Evolutionary conservation across 35 echinoderm and acorn worm species (phyloP).

Genomic region (Eucidaris tribuloides): DNA sequence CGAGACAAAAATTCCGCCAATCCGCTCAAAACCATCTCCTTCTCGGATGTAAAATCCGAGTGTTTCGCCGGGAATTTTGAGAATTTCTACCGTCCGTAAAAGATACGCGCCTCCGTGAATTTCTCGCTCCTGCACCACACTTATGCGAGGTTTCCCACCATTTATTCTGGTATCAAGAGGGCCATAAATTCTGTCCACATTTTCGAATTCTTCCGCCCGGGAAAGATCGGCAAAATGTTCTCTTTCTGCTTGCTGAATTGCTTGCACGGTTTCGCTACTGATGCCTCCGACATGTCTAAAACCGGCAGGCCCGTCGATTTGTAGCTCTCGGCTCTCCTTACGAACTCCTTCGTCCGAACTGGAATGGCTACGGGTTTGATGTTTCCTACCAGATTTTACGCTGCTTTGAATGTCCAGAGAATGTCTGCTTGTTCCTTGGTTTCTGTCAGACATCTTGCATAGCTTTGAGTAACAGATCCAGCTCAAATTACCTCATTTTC

Average conservation of each 20-base stretch:
- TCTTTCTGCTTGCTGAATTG: conserved; percentile 79
- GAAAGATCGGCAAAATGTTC: conserved; percentile 73
- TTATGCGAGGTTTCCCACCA: conserved; percentile 60
- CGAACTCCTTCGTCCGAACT: conserved; percentile 18
- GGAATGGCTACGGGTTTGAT: conserved; percentile 12
- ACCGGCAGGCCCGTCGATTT: conserved; percentile 64
- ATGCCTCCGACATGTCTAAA: conserved; percentile 86
- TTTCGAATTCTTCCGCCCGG: conserved; percentile 43
- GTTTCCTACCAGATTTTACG: neutral
- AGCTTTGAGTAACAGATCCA: neutral
- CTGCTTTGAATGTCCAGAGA: neutral
- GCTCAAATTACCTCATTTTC: neutral
- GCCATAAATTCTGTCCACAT: conserved; percentile 36
- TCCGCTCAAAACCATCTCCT: conserved; percentile 81
- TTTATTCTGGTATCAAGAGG: conserved; percentile 30
- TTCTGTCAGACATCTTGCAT: conserved; percentile 18
- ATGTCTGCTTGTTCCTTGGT: conserved; percentile 5
- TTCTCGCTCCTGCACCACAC: conserved; percentile 90
- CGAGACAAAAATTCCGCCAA: conserved; percentile 90
- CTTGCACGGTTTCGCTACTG: conserved; percentile 62
- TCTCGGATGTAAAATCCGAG: conserved; percentile 89
- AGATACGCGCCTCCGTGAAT: conserved; percentile 93
- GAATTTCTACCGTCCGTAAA: conserved; percentile 91
- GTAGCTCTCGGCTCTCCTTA: conserved; percentile 27
- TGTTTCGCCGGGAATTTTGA: conserved; percentile 90